Percentiles rank a stretch among this genome's conserved stretches.
These are phyloP conservation scores for Trachops cirrhosus DNA, from an alignment of 2,797 vertebrate genomes.

Conservation along the genomic window DNA sequence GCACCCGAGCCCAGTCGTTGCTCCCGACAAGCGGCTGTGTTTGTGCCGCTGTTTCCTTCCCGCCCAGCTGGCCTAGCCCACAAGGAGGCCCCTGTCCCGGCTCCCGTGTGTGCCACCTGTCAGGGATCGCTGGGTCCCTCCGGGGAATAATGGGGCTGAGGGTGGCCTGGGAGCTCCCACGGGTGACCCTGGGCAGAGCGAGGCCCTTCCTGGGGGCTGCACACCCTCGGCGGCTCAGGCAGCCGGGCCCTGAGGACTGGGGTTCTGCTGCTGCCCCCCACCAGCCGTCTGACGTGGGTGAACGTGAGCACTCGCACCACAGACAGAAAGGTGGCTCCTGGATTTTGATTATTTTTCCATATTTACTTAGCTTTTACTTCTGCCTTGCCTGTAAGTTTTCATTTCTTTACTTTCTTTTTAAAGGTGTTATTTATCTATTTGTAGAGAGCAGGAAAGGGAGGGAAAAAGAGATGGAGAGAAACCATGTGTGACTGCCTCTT, in stretches of 20 bases:
- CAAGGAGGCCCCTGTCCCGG: too few species aligned
- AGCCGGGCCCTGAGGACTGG: background rate
- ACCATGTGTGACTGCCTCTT: too few species aligned
- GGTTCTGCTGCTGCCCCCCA: background rate
- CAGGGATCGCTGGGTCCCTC: too few species aligned
- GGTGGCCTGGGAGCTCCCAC: too few species aligned
- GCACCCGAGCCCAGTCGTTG: rapidly evolving
- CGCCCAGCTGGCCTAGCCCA: too few species aligned
- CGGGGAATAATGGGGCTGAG: too few species aligned
- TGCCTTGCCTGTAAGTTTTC: background rate
- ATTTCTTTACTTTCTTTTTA: background rate
- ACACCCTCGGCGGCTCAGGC: background rate
- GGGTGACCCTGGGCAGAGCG: background rate
- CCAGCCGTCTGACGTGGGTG: background rate
- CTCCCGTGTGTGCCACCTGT: too few species aligned
- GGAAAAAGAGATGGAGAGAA: too few species aligned
- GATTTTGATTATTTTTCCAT: background rate
- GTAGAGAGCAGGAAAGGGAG: too few species aligned
- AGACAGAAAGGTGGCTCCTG: background rate
- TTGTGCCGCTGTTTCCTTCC: background rate
- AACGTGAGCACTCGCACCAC: background rate
- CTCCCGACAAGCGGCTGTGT: background rate
- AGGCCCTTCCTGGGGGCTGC: too few species aligned
- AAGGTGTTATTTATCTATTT: too few species aligned
- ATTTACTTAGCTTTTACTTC: background rate